Evolutionary conservation across 1,140 invertebrate species (phyloP).

Genomic region (Papilio polytes): DNA sequence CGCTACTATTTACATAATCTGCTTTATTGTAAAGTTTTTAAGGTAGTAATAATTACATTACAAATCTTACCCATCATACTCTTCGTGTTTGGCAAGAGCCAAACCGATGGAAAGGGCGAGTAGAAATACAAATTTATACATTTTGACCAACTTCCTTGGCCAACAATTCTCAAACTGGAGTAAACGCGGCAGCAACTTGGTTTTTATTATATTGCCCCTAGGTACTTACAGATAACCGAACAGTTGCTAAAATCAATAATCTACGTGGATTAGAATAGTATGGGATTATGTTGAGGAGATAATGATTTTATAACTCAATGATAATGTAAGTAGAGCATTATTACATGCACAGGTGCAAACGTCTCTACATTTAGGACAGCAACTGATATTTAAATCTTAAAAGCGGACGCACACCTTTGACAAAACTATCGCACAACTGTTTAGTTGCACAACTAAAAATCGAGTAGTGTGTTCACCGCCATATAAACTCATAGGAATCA

Average conservation of each 20-base stretch:
- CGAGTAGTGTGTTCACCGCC: too few species aligned
- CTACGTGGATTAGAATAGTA: constrained; percentile 2
- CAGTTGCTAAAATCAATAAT: constrained; percentile 27
- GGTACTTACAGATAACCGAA: constrained; percentile 15
- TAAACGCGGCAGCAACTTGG: neutral
- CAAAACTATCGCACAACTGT: too few species aligned
- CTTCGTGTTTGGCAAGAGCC: constrained; percentile 58
- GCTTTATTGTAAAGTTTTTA: neutral
- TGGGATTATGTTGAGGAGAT: neutral
- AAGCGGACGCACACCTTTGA: too few species aligned
- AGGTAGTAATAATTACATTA: neutral
- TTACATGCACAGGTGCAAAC: neutral
- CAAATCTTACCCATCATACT: constrained; percentile 61
- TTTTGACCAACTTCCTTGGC: neutral
- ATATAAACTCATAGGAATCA: too few species aligned
- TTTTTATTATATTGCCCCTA: constrained; percentile 22
- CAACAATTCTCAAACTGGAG: neutral
- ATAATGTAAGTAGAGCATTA: constrained; percentile 13
- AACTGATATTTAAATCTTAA: neutral
- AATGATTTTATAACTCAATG: constrained; percentile 11
- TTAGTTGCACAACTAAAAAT: too few species aligned
- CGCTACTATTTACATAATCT: too few species aligned
- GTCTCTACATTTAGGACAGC: neutral
- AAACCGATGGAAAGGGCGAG: constrained; percentile 35
- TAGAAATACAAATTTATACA: constrained; percentile 12